These are phyloP conservation scores for Tanypteryx hageni DNA, from an alignment of 2,888 invertebrate species.

Conservation along the genomic window DNA sequence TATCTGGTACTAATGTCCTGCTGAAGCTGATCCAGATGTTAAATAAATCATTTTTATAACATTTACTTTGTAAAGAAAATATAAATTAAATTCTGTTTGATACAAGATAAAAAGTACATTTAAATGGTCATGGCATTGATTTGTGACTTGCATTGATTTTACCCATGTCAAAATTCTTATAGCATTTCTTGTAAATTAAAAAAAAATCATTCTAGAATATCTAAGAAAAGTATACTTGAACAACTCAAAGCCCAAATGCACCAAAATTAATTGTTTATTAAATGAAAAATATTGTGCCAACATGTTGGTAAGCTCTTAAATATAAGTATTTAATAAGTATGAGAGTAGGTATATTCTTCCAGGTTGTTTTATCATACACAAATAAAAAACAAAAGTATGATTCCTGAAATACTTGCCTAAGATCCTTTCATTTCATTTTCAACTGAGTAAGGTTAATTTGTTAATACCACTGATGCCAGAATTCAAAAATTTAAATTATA, in stretches of 20 bases:
- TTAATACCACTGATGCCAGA: too few relatives aligned
- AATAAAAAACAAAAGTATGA: slow-evolving; percentile 3
- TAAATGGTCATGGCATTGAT: slow-evolving; percentile 35
- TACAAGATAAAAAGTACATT: slow-evolving; percentile 61
- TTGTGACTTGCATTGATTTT: slow-evolving; percentile 18
- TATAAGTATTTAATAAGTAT: slow-evolving; percentile 2
- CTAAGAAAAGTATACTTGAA: neutral
- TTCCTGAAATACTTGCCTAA: neutral
- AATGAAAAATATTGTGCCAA: neutral
- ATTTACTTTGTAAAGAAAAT: slow-evolving; percentile 63
- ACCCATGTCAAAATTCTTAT: slow-evolving; percentile 19
- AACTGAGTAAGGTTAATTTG: neutral
- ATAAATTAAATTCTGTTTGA: slow-evolving; percentile 62
- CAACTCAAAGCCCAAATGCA: neutral
- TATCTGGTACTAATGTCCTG: slow-evolving; percentile 50
- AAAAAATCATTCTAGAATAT: neutral
- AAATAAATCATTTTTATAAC: slow-evolving; percentile 61
- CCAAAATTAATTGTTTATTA: neutral
- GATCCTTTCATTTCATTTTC: neutral
- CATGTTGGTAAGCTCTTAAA: slow-evolving; percentile 1
- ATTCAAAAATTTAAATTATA: too few relatives aligned
- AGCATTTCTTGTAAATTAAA: slow-evolving; percentile 3
- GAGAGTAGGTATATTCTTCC: slow-evolving; percentile 19
- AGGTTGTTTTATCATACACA: neutral
- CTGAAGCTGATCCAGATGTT: slow-evolving; percentile 52